phyloP scores from a whole-genome alignment of 2,797 vertebrate species.

The Aldrovandia affinis region DNA sequence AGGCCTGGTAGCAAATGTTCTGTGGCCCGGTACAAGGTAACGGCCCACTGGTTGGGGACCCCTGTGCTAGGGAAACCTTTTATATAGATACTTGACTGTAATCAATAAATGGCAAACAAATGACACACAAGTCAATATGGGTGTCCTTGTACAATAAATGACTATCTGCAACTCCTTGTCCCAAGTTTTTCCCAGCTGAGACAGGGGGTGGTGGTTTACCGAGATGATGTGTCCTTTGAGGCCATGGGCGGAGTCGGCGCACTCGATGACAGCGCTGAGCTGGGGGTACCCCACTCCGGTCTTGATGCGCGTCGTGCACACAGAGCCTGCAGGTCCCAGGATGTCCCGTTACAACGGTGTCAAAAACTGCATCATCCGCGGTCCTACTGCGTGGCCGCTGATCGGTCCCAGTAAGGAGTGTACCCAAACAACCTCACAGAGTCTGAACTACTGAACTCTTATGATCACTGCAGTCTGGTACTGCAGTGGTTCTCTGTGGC shows the following conservation, averaged over 20 bases:
- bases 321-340: conserved; percentile 80
- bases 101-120: neutral
- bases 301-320: conserved; percentile 97
- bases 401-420: neutral
- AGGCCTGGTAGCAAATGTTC: too few species aligned
- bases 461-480: neutral
- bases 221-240: conserved; percentile 99
- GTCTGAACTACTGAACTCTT: neutral
- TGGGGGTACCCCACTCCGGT: conserved; percentile 98
- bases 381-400: neutral
- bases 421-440: neutral
- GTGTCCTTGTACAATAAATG: neutral
- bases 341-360: neutral
- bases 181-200: neutral
- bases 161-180: neutral
- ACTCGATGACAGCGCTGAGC: conserved; percentile 97
- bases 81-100: neutral
- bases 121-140: neutral
- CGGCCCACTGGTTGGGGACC: too few species aligned
- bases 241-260: conserved; percentile 95
- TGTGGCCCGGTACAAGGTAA: too few species aligned
- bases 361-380: neutral
- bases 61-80: neutral
- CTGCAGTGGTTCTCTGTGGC: too few species aligned
- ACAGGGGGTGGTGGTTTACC: conserved; percentile 71